Evolutionary conservation across 2,113 vertebrate species (phyloP).

Genomic region (Acrocephalus arundinaceus): DNA sequence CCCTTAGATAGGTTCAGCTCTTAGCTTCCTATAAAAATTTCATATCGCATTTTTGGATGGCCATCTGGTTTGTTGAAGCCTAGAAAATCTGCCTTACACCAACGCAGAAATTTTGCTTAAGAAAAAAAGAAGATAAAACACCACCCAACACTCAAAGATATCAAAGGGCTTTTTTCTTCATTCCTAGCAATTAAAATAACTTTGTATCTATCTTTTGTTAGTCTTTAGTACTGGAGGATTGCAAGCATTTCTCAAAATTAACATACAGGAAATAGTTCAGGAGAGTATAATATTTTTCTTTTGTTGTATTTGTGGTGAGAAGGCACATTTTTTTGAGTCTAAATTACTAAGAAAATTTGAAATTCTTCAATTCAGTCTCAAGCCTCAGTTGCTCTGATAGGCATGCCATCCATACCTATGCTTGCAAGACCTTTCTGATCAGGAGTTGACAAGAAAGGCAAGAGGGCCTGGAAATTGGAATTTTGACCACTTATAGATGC

Average conservation of each 20-base stretch:
- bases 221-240: background rate
- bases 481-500: background rate
- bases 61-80: constrained; percentile 84
- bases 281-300: background rate
- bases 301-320: background rate
- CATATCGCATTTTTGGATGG: constrained; percentile 82
- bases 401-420: background rate
- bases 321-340: background rate
- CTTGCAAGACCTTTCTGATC: background rate
- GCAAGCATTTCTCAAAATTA: background rate
- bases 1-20: constrained; percentile 73
- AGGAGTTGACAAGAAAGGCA: background rate
- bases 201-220: constrained; percentile 24
- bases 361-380: background rate
- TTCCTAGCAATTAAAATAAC: constrained; percentile 51
- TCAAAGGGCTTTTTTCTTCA: constrained; percentile 64
- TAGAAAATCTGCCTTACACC: constrained; percentile 84
- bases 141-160: constrained; percentile 62
- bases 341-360: background rate
- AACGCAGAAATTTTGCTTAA: constrained; percentile 79
- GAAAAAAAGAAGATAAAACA: constrained; percentile 69
- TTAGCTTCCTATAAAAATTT: constrained; percentile 81
- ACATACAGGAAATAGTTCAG: background rate
- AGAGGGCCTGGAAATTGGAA: background rate
- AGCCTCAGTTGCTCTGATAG: background rate